Evolutionary conservation across 2,113 vertebrate species (phyloP), one percentile per base, ranked within the genome.

Genomic region (Sylvietta virens): DNA sequence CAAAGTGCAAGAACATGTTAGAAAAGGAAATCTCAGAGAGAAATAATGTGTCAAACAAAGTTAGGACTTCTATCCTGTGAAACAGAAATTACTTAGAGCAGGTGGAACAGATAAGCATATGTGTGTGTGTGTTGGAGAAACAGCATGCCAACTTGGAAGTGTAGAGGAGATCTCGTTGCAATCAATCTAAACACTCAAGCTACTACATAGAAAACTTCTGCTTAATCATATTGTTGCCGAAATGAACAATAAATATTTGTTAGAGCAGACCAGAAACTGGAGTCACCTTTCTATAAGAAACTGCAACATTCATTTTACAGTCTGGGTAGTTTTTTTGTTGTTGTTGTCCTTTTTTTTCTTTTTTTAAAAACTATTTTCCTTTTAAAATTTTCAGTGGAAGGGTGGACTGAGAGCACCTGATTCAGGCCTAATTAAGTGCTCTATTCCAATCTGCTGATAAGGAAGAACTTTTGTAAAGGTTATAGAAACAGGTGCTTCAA

Each of bases 401-500:
- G 9, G 18, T 0, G 2, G 47, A 86, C 44, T 66, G 45, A 54
- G 26, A 73, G 39, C 0, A 0, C 9, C 42, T 90, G 47, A 80
- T 66, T 74, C 35, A 77, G 54, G 35, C 27, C 50, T 58, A 47
- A 65, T 69, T 57, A 90, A 91, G 28, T 5, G 18, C 28, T 86
- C 39, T 39, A 54, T 24, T 88, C 24, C 39, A 82, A 61, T 35
- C 13, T 83, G 82, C 72, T 88, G 62, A 50, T 80, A 60, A 64
- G 28, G 44, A 78, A 35, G 77, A 94, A 57, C 22, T 70, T 21
- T 73, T 57, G 23, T 3, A 85, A 77, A 48, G 27, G 16, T 70
- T 77, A 74, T 2, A 71, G 66, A 79, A 85, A 76, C 35, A 90
- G 74, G 91, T 84, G 81, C 77, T 89, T 84, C 51, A 88, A 42